Conservation (phyloP, 2,113 vertebrate species). For the Lonchura striata region DNA sequence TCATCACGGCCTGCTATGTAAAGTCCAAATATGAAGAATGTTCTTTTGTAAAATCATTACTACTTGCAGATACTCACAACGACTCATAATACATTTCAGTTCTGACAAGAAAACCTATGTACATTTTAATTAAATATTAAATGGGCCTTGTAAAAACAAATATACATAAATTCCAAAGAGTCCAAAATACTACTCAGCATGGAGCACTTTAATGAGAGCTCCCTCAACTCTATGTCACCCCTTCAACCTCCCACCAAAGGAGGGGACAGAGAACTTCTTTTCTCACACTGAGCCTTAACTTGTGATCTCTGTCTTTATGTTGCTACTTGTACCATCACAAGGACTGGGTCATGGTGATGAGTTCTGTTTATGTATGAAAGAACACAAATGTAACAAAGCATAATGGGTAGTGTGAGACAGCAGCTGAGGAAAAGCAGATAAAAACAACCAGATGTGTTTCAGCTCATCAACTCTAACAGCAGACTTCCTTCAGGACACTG, state of each 20-base stretch:
- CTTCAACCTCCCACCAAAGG: neutral
- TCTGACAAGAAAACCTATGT: neutral
- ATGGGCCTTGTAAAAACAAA: neutral
- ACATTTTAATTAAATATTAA: neutral
- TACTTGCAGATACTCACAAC: neutral
- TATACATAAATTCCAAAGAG: neutral
- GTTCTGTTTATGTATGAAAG: neutral
- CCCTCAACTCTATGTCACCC: rapidly evolving
- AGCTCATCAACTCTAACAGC: neutral
- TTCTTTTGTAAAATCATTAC: neutral
- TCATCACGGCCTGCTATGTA: neutral
- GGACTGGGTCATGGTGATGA: rapidly evolving
- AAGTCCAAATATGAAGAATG: neutral
- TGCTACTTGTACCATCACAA: neutral
- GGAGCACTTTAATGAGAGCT: neutral
- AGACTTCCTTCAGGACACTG: neutral
- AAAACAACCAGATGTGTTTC: neutral
- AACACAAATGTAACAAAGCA: rapidly evolving
- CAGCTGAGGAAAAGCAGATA: neutral
- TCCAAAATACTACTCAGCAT: neutral
- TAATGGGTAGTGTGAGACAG: rapidly evolving
- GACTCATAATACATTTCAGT: neutral
- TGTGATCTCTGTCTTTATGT: neutral
- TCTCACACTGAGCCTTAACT: neutral
- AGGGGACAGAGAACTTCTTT: neutral